Base-by-base conservation (phyloP, 2,797 vertebrate genomes). In the Tenualosa thibaudeaui region DNA sequence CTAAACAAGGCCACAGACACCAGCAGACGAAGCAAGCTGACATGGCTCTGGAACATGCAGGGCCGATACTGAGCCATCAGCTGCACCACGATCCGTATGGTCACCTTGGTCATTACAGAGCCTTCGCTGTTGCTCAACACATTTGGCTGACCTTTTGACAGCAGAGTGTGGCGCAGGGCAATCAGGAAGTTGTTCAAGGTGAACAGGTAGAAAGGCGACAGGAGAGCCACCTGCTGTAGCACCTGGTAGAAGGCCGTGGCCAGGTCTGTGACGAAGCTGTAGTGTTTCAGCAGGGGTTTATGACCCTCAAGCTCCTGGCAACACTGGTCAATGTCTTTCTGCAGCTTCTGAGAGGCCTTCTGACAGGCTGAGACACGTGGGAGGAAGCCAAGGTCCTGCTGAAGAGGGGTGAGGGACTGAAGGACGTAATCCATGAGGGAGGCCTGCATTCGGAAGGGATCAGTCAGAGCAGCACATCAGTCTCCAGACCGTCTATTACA, bases 121-220 rank as follows among this genome's bases (percentile, higher is more conserved):
- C 22, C 68, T 6, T 91, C 86, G 0, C 50, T 85, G 8, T 53
- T 46, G 56, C 71, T 81, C 0, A 81, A 84, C 15, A 89, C 26
- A 4, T 91, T 87, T 2, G 81, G 71, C 8, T 71, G 60, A 10
- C 50, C 88, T 86, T 91, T 85, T 81, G 82, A 26, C 24, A 54
- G 2, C 26, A 97, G 86, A 49, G 91, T 92, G 26, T 85, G 84
- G 31, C 82, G 91, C 68, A 94, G 89, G 5, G 87, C 88, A 31
- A 50, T 6, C 24, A 96, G 83, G 88, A 96, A 96, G 0, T 81
- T 51, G 3, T 81, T 86, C 1, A 94, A 84, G 19, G 93, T 90
- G 86, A 96, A 96, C 89, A 58, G 89, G 91, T 97, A 97, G 58
- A 92, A 85, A 0, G 95, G 93, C 10, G 94, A 95, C 43, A 97